These are phyloP conservation scores for Tribolium freemani DNA, from an alignment of 2,888 invertebrate species.

Conservation along the genomic window DNA sequence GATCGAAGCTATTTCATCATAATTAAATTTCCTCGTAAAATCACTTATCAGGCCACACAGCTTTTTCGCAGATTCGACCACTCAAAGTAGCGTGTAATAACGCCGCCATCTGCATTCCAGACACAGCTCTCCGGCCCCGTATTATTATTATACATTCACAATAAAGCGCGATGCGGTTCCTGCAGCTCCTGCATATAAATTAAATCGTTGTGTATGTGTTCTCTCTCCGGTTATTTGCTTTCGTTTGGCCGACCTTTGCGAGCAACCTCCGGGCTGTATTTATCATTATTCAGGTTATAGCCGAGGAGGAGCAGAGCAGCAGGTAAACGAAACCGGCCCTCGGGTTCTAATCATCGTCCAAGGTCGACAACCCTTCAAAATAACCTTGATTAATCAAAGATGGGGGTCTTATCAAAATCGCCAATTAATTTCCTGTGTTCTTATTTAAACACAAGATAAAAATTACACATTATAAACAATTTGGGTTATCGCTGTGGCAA, in stretches of 20 bases:
- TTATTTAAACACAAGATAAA: constrained; percentile 16
- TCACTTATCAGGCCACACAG: constrained; percentile 11
- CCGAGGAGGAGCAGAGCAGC: constrained; percentile 50
- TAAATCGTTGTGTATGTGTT: constrained; percentile 44
- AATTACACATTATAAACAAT: constrained; percentile 16
- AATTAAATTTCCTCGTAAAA: constrained; percentile 23
- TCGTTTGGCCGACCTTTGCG: constrained; percentile 49
- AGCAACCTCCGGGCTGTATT: constrained; percentile 45
- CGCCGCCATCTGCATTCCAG: constrained; percentile 35
- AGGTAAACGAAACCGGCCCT: constrained; percentile 50
- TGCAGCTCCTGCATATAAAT: constrained; percentile 55
- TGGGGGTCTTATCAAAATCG: constrained; percentile 24
- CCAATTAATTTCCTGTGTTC: constrained; percentile 21
- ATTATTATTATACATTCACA: constrained; percentile 51
- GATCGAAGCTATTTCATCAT: constrained; percentile 5
- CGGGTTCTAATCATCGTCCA: constrained; percentile 40
- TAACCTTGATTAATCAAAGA: not conserved
- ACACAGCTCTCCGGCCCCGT: constrained; percentile 45
- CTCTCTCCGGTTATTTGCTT: constrained; percentile 50
- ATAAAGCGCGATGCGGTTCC: constrained; percentile 42
- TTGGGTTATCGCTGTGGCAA: constrained; percentile 34
- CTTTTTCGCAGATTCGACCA: not conserved
- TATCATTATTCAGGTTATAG: constrained; percentile 49
- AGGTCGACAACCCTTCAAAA: constrained; percentile 41
- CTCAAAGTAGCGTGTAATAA: too few species aligned